Evolutionary conservation across 1,140 invertebrate genomes (phyloP), one percentile per base, ranked within the genome.

Genomic region (Neodiprion lecontei): DNA sequence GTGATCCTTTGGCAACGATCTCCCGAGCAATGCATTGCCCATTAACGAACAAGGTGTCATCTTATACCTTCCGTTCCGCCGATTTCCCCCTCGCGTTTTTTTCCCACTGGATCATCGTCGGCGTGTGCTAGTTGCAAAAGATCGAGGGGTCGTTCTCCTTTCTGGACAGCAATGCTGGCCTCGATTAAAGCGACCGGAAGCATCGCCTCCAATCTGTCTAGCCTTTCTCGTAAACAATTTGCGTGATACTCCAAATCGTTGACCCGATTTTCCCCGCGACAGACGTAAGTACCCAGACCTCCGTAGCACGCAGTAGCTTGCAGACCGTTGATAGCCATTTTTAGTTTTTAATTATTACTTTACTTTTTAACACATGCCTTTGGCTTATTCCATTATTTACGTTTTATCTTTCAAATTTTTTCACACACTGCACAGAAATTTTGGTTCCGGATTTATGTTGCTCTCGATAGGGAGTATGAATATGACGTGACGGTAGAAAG

Each of bases 191-290:
- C 21, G 48, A 23, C 12, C 48, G 70, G 70, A 21, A 71, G 48
- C 48, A 48, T 71, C 5, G 70, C 21, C 21, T 71, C 70, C 48
- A 71, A 23, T 48, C 48, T 23, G 48, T 50, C 48, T 8, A 71
- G 48, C 50, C 70, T 71, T 17, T 50, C 70, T 47, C 48, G 23
- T 7, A 71, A 28, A 14, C 70, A 71, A n/a, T 23, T 71, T 40
- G 70, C 70, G 40, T 71, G 40, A 47, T 21, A 50, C n/a, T 71
- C 70, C 70, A 71, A 50, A 47, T 71, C 70, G 14, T 23, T 48
- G 48, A 71, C 48, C 17, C 70, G 70, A 48, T 49, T 40, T 21
- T 71, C 70, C 5, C 70, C 70, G 21, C 48, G 40, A 48, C 17
- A 17, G 5, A 71, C 70, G 70, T 48, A 71, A 23, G 48, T 71